Base-by-base conservation (phyloP, 2,113 vertebrate species). In the Sterna hirundo region DNA sequence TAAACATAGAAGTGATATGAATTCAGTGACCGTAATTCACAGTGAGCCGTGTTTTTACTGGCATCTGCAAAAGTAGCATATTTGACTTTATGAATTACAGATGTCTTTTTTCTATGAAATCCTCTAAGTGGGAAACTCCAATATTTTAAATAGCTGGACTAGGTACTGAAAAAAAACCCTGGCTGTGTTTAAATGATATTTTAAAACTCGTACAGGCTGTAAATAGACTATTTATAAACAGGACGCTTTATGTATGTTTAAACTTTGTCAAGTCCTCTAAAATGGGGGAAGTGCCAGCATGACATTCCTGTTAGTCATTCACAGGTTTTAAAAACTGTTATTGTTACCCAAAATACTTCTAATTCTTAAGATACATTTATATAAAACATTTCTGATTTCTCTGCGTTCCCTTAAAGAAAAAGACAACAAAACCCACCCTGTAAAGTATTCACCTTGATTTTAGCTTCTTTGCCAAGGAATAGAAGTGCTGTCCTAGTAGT, bases 151-250 rank as follows among this genome's bases (percentile, higher is more conserved):
- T 44, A 85, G 61, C 68, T 83, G 46, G 83, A 44, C 32, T 52
- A 71, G 51, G 62, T 57, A 57, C 74, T 90, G 70, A 75, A 85
- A 82, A 86, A 65, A 30, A 14, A 29, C 0, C 14, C 61, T 93
- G 71, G 11, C 52, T 81, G 30, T 58, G 66, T 91, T 91, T 66
- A 88, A 90, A 94, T 58, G 51, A 11, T 83, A 90, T 91, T 97
- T 97, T 95, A 82, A 92, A 96, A 84, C 68, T 52, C 91, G n/a
- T 61, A 30, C 42, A 54, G 62, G 15, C 78, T 94, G 64, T 52
- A 89, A 96, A 92, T 86, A 86, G 83, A 26, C 75, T 79, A 34
- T 84, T 95, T 94, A 86, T 96, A 91, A 96, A 93, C 90, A 95
- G 85, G 68, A 86, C 64, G 60, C 51, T 72, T 86, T 86, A 46